These are phyloP conservation scores for Musca vetustissima DNA, from an alignment of 1,140 invertebrate species.

Conservation along the genomic window DNA sequence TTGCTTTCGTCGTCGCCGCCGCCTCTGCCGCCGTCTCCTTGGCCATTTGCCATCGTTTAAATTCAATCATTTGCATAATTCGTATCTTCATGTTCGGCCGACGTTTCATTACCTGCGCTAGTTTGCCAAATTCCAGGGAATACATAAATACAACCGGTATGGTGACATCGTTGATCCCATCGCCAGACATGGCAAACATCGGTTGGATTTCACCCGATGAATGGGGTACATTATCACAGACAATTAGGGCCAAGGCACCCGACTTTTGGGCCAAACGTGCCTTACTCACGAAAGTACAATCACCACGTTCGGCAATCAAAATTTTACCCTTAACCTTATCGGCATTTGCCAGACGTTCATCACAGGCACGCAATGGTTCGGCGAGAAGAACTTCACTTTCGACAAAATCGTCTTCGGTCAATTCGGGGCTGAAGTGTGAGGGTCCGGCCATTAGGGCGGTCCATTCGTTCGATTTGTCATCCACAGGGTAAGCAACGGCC, in stretches of 20 bases:
- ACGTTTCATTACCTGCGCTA: slow-evolving; percentile 34
- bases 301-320: slow-evolving; percentile 81
- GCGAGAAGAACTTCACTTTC: slow-evolving; percentile 66
- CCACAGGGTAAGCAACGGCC: slow-evolving; percentile 60
- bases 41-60: slow-evolving; percentile 50
- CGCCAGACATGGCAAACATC: slow-evolving; percentile 95
- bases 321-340: slow-evolving; percentile 72
- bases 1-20: slow-evolving; percentile 34
- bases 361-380: slow-evolving; percentile 70
- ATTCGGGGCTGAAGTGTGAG: slow-evolving; percentile 85
- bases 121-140: slow-evolving; percentile 63
- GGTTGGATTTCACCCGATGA: slow-evolving; percentile 72
- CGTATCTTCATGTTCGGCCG: slow-evolving; percentile 37
- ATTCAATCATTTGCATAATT: slow-evolving; percentile 53
- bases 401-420: slow-evolving; percentile 64
- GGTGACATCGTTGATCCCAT: slow-evolving; percentile 82
- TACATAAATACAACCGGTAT: slow-evolving; percentile 94
- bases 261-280: slow-evolving; percentile 79
- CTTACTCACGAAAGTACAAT: slow-evolving; percentile 97
- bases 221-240: slow-evolving; percentile 78
- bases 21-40: too few relatives aligned
- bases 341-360: slow-evolving; percentile 58
- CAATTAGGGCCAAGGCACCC: slow-evolving; percentile 82
- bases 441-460: slow-evolving; percentile 73
- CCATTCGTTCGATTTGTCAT: slow-evolving; percentile 50